Conservation (phyloP, 2,113 vertebrate species). For the Brachionichthys hirsutus region DNA sequence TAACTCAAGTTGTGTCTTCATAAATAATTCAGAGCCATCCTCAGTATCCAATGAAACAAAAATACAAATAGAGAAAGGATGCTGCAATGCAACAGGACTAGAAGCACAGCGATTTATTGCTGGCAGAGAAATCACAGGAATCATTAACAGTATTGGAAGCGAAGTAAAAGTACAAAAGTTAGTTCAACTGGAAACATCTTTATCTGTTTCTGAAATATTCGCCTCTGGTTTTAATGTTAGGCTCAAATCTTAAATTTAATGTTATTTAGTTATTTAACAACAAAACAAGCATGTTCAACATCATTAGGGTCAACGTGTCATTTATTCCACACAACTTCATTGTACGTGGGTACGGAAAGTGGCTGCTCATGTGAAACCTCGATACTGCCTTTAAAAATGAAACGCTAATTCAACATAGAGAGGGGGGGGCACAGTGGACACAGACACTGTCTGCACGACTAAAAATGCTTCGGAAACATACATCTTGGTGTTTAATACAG, state of each 20-base stretch:
- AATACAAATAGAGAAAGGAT: background rate
- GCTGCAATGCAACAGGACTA: background rate
- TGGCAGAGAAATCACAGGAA: slow-evolving; percentile 18
- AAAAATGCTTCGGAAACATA: slow-evolving; percentile 35
- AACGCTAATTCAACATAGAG: slow-evolving; percentile 12
- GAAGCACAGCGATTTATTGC: too few relatives aligned
- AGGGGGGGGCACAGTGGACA: background rate
- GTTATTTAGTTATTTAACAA: too few relatives aligned
- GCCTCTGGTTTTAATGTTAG: too few relatives aligned
- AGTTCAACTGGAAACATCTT: too few relatives aligned
- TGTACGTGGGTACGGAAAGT: slow-evolving; percentile 54
- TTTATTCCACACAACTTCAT: slow-evolving; percentile 69
- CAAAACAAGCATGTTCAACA: slow-evolving; percentile 16
- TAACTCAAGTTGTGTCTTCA: background rate
- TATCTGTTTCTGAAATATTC: too few relatives aligned
- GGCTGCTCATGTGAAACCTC: slow-evolving; percentile 46
- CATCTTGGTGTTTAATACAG: slow-evolving; percentile 28
- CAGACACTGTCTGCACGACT: slow-evolving; percentile 35
- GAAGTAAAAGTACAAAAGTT: background rate
- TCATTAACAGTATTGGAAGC: slow-evolving; percentile 18
- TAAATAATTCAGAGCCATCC: slow-evolving; percentile 18
- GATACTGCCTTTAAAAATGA: slow-evolving; percentile 43
- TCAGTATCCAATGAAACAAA: background rate
- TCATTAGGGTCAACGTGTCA: slow-evolving; percentile 51
- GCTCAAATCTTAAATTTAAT: too few relatives aligned